These are phyloP conservation scores for Proctacanthus coquilletti DNA, from an alignment of 1,140 invertebrate species.

Conservation along the genomic window DNA sequence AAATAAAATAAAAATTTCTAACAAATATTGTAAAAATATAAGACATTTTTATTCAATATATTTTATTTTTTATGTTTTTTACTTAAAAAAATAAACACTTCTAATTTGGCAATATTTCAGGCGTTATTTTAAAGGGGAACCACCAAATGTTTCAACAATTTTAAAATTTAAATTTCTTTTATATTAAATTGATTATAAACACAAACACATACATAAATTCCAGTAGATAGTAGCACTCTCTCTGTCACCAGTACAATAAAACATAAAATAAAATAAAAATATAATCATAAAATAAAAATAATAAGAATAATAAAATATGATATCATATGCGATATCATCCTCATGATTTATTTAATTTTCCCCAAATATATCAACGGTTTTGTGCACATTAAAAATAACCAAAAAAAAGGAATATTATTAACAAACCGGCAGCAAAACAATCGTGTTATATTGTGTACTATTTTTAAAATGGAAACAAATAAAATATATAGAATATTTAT, in stretches of 20 bases:
- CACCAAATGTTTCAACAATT: neutral
- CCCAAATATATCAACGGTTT: too few relatives aligned
- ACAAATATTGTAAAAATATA: neutral
- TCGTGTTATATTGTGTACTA: too few relatives aligned
- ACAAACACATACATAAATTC: constrained; percentile 4
- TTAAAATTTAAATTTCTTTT: neutral
- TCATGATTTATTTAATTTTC: too few relatives aligned
- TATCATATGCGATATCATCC: too few relatives aligned
- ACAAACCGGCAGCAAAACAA: too few relatives aligned
- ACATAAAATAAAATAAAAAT: constrained; percentile 9
- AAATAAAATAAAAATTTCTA: too few relatives aligned
- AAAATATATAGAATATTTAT: too few relatives aligned
- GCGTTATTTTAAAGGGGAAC: neutral
- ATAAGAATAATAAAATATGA: constrained; percentile 5
- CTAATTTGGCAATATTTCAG: too few relatives aligned
- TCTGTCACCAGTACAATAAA: neutral
- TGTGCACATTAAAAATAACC: too few relatives aligned
- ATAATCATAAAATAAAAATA: constrained; percentile 5
- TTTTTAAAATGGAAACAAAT: too few relatives aligned
- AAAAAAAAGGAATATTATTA: too few relatives aligned
- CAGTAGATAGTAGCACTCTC: neutral
- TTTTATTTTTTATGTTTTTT: neutral
- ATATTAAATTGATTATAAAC: neutral
- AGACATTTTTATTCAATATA: neutral
- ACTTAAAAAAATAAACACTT: neutral